Evolutionary conservation across 2,888 invertebrate genomes (phyloP), one percentile per base, ranked within the genome.

Genomic region (Dolichopus griseipennis): DNA sequence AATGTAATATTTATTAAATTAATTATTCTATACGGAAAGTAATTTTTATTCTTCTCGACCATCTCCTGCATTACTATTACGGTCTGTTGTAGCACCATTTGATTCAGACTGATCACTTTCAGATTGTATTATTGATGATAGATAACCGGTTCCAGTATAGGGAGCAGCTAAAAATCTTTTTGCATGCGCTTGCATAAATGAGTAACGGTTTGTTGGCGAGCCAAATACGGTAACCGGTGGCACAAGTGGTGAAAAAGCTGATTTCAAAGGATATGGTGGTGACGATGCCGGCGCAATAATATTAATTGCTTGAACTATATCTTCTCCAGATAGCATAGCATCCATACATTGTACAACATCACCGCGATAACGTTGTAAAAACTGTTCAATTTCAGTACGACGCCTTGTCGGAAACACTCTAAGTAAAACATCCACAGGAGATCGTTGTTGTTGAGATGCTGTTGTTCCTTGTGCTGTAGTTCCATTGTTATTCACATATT

Each of bases 261-360:
- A 92, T 74, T 82, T 82, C 69, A 82, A 74, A 18, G 81, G 78
- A 68, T 81, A 81, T 18, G 80, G 79, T 43, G 81, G 80, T 9
- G 81, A 79, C 0, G 79, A 76, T 5, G 73, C 71, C 0, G 72
- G 65, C 3, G 77, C 72, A 12, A 76, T 74, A 62, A 75, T 73
- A 41, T 70, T 72, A 9, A 77, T 69, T 34, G 77, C 75, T 69
- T 77, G 78, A 2, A 75, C 74, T 67, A 79, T 72, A 70, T 81
- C 78, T 69, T 84, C 84, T 1, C 89, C 88, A 71, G 89, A 88
- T 18, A 93, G 86, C 85, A 97, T 89, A 77, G 92, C 88, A 77
- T 97, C 96, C 88, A 97, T 96, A 0, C 96, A 95, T 73, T 93
- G 91, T 0, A 96, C 88, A 0, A 95, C 91, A 78, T 97, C 95